phyloP scores from a whole-genome alignment of 2,797 vertebrate genomes.

The Anomalospiza imberbis region DNA sequence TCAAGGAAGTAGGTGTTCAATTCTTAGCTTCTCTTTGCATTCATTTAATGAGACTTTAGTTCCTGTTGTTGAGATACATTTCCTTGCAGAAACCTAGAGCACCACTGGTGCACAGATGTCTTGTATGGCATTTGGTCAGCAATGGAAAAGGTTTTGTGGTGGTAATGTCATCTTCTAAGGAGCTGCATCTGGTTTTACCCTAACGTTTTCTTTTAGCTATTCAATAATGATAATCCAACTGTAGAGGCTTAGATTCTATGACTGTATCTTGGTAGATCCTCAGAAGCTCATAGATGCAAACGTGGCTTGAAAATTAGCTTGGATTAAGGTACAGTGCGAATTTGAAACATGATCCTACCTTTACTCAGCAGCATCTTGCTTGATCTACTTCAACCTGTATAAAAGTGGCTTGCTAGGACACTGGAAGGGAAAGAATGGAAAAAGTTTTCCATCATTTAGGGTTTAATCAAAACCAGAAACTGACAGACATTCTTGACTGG shows the following conservation, averaged over 20 bases:
- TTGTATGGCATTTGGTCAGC: background rate
- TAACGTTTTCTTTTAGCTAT: background rate
- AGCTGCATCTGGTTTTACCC: background rate
- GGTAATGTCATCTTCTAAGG: background rate
- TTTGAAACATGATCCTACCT: background rate
- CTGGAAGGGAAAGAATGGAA: background rate
- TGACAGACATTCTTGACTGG: background rate
- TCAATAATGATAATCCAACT: background rate
- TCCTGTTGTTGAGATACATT: background rate
- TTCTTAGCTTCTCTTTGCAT: background rate
- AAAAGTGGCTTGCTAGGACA: background rate
- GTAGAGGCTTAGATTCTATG: background rate
- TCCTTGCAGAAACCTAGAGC: background rate
- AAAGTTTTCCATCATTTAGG: background rate
- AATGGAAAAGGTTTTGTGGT: background rate
- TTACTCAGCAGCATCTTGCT: background rate
- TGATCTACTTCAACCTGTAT: background rate
- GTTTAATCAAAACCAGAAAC: constrained; percentile 22
- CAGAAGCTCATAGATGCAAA: background rate
- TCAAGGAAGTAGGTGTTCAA: background rate
- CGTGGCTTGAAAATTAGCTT: background rate
- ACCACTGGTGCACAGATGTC: background rate
- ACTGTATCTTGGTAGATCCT: background rate
- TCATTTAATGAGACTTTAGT: background rate
- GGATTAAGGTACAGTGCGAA: background rate